Percentiles rank a stretch among this genome's conserved stretches.
phyloP scores from a whole-genome alignment of 1,140 invertebrate genomes.

The Brachionus rubens region DNA sequence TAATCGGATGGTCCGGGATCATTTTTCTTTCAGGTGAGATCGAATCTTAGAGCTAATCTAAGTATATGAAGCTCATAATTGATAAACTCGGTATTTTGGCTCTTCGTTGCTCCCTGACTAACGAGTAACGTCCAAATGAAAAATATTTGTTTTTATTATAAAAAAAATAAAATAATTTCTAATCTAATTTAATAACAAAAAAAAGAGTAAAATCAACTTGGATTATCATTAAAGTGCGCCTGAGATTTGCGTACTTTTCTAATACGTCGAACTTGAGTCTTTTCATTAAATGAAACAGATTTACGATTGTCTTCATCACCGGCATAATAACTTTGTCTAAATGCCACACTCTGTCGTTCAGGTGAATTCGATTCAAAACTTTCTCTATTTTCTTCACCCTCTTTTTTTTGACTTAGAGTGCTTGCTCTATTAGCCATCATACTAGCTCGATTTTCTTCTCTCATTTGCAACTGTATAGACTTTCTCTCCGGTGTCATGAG shows the following conservation, averaged over 20 bases:
- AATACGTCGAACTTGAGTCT: slow-evolving; percentile 5
- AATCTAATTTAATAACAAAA: too few relatives aligned
- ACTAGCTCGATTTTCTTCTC: neutral
- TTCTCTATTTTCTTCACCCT: neutral
- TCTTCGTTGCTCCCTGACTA: too few relatives aligned
- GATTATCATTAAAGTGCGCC: neutral
- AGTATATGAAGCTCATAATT: too few relatives aligned
- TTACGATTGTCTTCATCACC: slow-evolving; percentile 8
- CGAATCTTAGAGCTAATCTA: too few relatives aligned
- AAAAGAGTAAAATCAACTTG: too few relatives aligned
- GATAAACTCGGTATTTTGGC: too few relatives aligned
- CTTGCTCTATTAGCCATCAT: neutral
- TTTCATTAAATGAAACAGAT: slow-evolving; percentile 30
- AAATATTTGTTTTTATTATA: too few relatives aligned
- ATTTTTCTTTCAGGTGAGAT: too few relatives aligned
- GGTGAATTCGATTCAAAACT: neutral
- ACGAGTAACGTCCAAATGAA: too few relatives aligned
- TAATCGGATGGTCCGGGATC: too few relatives aligned
- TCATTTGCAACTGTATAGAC: neutral
- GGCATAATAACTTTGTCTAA: neutral
- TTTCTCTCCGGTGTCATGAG: slow-evolving; percentile 12
- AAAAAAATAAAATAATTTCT: too few relatives aligned
- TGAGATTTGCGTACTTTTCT: neutral
- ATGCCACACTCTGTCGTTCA: neutral
- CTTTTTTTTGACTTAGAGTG: neutral